Percentiles rank a stretch among this genome's conserved stretches.
phyloP scores from a whole-genome alignment of 2,888 invertebrate genomes.

The Perizoma affinitatum region DNA sequence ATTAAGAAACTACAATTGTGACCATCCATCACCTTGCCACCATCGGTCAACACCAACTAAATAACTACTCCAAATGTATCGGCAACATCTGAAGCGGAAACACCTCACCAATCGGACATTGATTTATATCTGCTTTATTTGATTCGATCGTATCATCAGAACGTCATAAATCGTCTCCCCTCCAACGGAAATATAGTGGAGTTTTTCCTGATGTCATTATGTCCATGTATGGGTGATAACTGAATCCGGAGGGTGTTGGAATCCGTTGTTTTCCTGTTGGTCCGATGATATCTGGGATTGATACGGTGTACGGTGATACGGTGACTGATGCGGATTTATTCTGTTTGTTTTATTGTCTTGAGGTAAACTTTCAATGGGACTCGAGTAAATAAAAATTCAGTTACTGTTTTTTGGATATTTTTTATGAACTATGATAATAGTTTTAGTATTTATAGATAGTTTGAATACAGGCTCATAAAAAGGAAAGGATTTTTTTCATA shows the following conservation, averaged over 20 bases:
- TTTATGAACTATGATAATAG: too few relatives aligned
- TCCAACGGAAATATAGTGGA: conserved; percentile 46
- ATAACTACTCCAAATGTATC: conserved; percentile 23
- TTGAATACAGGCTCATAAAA: too few relatives aligned
- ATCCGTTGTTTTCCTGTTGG: conserved; percentile 39
- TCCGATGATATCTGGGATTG: conserved; percentile 36
- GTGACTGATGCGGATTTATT: conserved; percentile 25
- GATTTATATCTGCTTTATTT: conserved; percentile 81
- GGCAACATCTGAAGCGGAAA: conserved; percentile 24
- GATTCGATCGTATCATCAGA: conserved; percentile 83
- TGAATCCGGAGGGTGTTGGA: conserved; percentile 59
- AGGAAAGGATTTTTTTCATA: too few relatives aligned
- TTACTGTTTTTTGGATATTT: too few relatives aligned
- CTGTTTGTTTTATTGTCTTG: conserved; percentile 14
- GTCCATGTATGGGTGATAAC: conserved; percentile 74
- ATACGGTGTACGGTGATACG: conserved; percentile 34
- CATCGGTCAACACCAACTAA: conserved; percentile 10
- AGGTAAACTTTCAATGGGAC: conserved; percentile 12
- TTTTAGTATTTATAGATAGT: too few relatives aligned
- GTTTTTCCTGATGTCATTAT: conserved; percentile 77
- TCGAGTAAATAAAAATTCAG: too few relatives aligned
- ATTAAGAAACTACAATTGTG: not conserved
- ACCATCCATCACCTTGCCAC: conserved; percentile 4
- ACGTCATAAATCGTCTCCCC: conserved; percentile 75
- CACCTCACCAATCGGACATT: conserved; percentile 69